These are phyloP conservation scores for Zapornia atra DNA, from an alignment of 2,113 vertebrate species.

Conservation along the genomic window DNA sequence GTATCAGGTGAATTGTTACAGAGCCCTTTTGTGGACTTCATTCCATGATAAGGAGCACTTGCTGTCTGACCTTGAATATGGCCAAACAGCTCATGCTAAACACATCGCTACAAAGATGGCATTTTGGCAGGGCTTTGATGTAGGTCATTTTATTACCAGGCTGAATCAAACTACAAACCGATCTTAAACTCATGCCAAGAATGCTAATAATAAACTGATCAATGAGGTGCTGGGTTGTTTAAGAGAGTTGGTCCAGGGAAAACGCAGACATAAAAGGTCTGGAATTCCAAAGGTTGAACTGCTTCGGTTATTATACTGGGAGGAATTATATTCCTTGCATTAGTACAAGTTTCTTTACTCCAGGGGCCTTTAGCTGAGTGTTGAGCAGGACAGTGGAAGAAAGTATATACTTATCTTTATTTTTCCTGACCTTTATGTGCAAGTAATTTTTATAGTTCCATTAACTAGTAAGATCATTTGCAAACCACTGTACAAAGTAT, in stretches of 20 bases:
- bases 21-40: conserved; percentile 20
- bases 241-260: conserved; percentile 77
- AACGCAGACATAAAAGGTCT: conserved; percentile 75
- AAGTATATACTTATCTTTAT: conserved; percentile 70
- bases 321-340: not conserved
- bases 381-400: conserved; percentile 24
- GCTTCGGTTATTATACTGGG: not conserved
- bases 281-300: conserved; percentile 59
- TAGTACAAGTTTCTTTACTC: conserved; percentile 46
- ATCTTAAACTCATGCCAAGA: conserved; percentile 74
- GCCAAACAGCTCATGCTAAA: conserved; percentile 76
- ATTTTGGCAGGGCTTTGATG: conserved; percentile 74
- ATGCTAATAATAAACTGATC: conserved; percentile 85
- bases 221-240: conserved; percentile 78
- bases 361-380: not conserved
- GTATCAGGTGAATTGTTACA: conserved; percentile 2
- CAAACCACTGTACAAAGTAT: conserved; percentile 71
- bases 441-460: conserved; percentile 81
- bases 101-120: conserved; percentile 67
- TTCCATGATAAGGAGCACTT: conserved; percentile 22
- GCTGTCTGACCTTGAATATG: conserved; percentile 56
- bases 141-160: conserved; percentile 85
- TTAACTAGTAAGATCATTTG: conserved; percentile 77
- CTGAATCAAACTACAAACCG: conserved; percentile 78
- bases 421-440: conserved; percentile 78